phyloP scores from a whole-genome alignment of 35 echinoderm and acorn worm genomes.

The Lytechinus variegatus region DNA sequence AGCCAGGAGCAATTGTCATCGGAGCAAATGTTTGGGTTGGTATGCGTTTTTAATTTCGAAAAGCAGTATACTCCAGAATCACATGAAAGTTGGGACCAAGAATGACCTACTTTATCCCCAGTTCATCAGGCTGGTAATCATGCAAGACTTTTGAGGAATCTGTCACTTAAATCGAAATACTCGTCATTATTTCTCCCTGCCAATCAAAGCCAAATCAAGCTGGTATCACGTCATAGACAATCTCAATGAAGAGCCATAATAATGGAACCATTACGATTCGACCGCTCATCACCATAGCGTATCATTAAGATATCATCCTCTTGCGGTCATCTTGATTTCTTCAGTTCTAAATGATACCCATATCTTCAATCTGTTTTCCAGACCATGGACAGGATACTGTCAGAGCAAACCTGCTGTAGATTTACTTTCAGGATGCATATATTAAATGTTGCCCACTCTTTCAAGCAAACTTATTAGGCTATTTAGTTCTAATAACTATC shows the following conservation, averaged over 20 bases:
- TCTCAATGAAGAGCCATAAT: neutral
- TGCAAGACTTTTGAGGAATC: neutral
- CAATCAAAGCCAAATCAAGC: neutral
- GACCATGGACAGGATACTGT: neutral
- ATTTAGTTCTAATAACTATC: too few species aligned
- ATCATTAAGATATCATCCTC: neutral
- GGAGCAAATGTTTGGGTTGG: too few species aligned
- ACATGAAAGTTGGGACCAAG: too few species aligned
- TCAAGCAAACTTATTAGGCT: too few species aligned
- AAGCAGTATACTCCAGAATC: too few species aligned
- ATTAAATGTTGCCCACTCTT: too few species aligned
- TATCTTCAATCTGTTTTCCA: neutral
- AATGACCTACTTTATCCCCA: too few species aligned
- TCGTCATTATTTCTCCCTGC: neutral
- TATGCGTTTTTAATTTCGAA: too few species aligned
- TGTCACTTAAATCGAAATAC: neutral
- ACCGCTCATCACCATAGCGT: neutral
- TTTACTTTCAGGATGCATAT: neutral
- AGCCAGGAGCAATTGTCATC: too few species aligned
- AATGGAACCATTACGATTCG: neutral
- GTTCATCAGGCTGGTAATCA: neutral
- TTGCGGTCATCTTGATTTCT: neutral
- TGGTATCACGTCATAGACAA: neutral
- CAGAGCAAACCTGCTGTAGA: neutral
- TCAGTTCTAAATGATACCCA: neutral